A percentile compares a stretch with the other conserved stretches of the same genome.
These are phyloP conservation scores for Heptranchias perlo DNA, from an alignment of 2,113 vertebrate species.

Conservation along the genomic window DNA sequence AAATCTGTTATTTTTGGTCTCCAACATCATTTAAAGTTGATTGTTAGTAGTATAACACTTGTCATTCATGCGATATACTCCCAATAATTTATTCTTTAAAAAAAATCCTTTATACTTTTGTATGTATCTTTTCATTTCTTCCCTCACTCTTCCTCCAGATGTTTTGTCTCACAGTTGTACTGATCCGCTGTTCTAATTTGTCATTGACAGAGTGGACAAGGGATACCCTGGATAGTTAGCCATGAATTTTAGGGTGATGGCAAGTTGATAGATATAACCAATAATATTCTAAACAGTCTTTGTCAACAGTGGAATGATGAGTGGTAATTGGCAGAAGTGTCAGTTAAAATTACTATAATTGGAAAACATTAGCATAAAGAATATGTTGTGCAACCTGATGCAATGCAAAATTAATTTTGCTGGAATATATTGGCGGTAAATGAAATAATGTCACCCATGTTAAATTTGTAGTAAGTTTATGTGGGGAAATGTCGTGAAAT, in stretches of 20 bases:
- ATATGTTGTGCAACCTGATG: not conserved
- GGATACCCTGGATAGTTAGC: not conserved
- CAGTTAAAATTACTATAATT: not conserved
- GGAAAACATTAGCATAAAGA: not conserved
- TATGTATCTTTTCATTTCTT: not conserved
- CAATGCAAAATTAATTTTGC: not conserved
- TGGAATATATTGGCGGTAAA: not conserved
- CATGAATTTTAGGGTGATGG: not conserved
- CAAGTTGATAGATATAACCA: not conserved
- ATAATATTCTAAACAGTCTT: not conserved
- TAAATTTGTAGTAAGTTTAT: not conserved
- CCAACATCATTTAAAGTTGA: not conserved
- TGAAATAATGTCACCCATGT: not conserved
- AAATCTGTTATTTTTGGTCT: not conserved
- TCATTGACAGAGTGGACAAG: not conserved
- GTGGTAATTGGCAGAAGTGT: not conserved
- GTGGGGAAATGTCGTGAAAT: not conserved
- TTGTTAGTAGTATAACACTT: not conserved
- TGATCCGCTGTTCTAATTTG: not conserved
- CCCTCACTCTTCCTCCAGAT: not conserved
- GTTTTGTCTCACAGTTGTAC: not conserved
- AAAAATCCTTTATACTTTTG: not conserved
- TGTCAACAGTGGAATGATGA: not conserved
- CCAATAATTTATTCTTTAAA: not conserved
- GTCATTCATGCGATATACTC: not conserved